These are phyloP conservation scores for Phylloscopus whistleri DNA, from an alignment of 2,113 vertebrate genomes.

Conservation along the genomic window DNA sequence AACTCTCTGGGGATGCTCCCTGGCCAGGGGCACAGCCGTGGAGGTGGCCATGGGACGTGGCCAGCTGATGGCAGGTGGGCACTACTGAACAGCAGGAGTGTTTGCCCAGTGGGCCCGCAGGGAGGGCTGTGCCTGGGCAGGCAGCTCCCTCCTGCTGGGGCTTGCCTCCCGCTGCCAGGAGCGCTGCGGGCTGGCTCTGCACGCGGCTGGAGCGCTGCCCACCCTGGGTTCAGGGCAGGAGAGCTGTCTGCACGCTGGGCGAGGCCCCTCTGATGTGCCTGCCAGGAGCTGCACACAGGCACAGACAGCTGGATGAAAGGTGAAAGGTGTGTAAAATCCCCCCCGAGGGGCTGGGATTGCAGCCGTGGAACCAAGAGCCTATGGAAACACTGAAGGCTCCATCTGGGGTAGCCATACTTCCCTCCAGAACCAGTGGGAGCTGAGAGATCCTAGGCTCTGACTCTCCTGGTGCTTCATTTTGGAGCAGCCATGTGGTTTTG, in stretches of 20 bases:
- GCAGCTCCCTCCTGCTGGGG: neutral
- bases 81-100: neutral
- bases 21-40: fast-evolving
- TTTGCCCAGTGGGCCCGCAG: neutral
- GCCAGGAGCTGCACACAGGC: constrained; percentile 10
- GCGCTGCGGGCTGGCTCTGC: neutral
- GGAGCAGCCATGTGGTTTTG: neutral
- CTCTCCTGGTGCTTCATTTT: neutral
- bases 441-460: neutral
- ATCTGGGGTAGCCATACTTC: neutral
- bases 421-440: neutral
- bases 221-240: neutral
- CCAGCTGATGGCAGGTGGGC: neutral
- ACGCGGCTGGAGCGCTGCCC: neutral
- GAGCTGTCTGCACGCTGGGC: neutral
- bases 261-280: neutral
- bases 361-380: neutral
- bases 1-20: neutral
- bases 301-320: constrained; percentile 5
- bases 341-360: neutral
- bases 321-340: constrained; percentile 4
- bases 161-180: neutral
- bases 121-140: neutral
- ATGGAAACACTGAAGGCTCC: neutral
- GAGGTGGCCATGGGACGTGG: fast-evolving